phyloP scores from a whole-genome alignment of 2,797 vertebrate genomes.

The Sebastes trivittatus region DNA sequence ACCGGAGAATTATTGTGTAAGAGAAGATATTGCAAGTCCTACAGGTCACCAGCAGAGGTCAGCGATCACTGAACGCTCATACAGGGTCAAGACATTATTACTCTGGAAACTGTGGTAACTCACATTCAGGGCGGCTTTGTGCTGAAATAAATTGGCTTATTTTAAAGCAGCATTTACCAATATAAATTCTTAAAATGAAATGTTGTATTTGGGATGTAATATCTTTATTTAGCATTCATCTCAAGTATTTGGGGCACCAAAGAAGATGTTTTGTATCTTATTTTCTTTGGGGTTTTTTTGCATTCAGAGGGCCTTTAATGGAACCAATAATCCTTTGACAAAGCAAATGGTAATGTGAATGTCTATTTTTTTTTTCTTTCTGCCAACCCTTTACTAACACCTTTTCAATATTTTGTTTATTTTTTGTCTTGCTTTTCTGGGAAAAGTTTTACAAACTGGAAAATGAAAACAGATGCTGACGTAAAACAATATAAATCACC shows the following conservation, averaged over 20 bases:
- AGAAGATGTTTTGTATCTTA: not conserved
- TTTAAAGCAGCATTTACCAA: not conserved
- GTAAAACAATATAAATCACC: not conserved
- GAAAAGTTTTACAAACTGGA: not conserved
- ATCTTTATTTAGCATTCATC: not conserved
- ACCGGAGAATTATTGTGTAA: not conserved
- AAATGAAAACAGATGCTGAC: not conserved
- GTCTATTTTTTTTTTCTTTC: not conserved
- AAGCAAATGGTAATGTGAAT: not conserved
- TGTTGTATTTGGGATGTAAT: not conserved
- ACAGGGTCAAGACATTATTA: not conserved
- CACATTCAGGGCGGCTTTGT: not conserved
- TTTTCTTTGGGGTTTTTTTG: fast-evolving
- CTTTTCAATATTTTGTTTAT: not conserved
- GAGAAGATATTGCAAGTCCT: not conserved
- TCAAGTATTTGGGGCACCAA: not conserved
- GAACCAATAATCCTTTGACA: not conserved
- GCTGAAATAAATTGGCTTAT: not conserved
- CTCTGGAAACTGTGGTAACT: not conserved
- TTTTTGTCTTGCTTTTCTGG: not conserved
- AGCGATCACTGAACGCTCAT: not conserved
- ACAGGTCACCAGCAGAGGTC: constrained; percentile 31
- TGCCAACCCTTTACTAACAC: not conserved
- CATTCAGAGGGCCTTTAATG: not conserved
- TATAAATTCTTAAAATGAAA: not conserved